Base-by-base conservation (phyloP, 1,140 invertebrate species). In the Panonychus citri region DNA sequence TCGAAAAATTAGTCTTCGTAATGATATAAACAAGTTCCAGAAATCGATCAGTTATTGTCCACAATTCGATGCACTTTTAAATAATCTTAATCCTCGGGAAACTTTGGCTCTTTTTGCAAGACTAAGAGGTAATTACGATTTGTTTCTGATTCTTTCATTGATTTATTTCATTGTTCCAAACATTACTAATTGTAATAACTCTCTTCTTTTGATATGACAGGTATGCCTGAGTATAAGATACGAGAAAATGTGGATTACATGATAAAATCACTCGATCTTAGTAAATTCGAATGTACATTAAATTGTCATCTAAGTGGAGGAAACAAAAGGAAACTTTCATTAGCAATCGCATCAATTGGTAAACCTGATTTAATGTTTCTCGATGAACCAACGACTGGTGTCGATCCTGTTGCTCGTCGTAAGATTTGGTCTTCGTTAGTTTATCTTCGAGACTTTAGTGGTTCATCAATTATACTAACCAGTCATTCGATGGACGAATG, bases 401-500 rank as follows among this genome's bases (percentile, higher is more conserved):
- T 78, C 69, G 76, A 77, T 64, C 74, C 74, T 3, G 68, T 67
- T 50, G 71, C 74, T 3, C 65, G 74, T 54, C 62, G 75, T 54
- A 74, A 75, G 63, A 61, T 77, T 19, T 78, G 76, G 76, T 67
- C 72, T 57, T 59, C 70, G 5, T 68, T 73, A 17, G 61, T 62
- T 13, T 57, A 62, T 53, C 48, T 65, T 24, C 57, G 56, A 51
- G 61, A 60, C 19, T 51, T 62, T 50, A 58, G 53, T 27, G 60
- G 62, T 1, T 61, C 58, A 13, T 62, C 62, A 13, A 63, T 67
- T 8, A 61, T 67, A 2, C 39, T 67, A 13, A 64, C 62, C n/a
- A 46, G 43, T n/a, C 80, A 82, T 67, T 81, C 78, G 62, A 87
- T 90, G 84, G 76, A 77, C 26, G 83, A 87, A 69, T 84, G 82